Base-by-base conservation (phyloP, 2,113 vertebrate genomes). In the Cochlearius cochlearius region DNA sequence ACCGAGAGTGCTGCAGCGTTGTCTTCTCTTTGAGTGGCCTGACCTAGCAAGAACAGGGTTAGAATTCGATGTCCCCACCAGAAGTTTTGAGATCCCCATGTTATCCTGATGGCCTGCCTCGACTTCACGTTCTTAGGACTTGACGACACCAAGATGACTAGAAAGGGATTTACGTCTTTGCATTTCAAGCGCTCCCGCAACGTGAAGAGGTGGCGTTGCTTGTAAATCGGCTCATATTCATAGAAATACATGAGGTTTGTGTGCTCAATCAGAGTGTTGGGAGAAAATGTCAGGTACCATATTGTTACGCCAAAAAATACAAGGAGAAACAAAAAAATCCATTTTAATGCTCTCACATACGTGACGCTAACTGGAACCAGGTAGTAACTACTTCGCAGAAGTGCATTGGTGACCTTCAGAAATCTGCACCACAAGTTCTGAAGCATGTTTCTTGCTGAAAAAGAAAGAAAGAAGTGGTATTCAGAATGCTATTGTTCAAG, bases 141-240 rank as follows among this genome's bases (percentile, higher is more conserved):
- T 1, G 98, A 98, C 2, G 98, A 91, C 81, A 98, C 98, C 87
- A 98, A 77, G 92, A 98, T 97, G 94, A 98, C 97, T 5, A 98
- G 96, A 74, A 98, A 98, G 0, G 98, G 98, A 15, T 43, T 36
- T 12, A 21, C 5, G 30, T 84, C 59, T 60, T 93, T 67, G 89
- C 98, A 98, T 5, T 21, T 32, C 5, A 32, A 76, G 89, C 29
- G 95, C 75, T 95, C 91, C 11, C 86, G 93, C 59, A 97, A 90
- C 0, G 95, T 96, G 92, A 98, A 98, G 36, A 9, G 90, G 3
- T 96, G 97, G 43, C 3, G 67, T 25, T 96, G 98, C 62, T 86
- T 96, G 91, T 96, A 90, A 66, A 96, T 12, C 0, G 98, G 97
- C 63, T 98, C 93, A 1, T 96, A 89, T 13, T 98, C 96, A 3